phyloP scores from a whole-genome alignment of 30 jellyfish, hydroid and myxozoan genomes.

The Catostylus mosaicus region DNA sequence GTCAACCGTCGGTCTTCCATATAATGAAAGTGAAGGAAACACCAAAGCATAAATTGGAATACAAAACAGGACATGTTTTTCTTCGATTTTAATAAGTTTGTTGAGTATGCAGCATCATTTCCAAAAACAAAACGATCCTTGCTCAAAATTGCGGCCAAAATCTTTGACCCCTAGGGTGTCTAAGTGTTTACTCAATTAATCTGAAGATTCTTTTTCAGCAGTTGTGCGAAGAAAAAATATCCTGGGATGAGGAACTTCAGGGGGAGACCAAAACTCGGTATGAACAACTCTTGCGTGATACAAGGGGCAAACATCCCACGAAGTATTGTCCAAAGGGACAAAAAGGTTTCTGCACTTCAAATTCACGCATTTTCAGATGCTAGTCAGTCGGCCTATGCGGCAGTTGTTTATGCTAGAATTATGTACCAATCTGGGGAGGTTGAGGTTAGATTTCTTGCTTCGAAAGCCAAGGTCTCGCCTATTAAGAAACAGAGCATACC shows the following conservation, averaged over 20 bases:
- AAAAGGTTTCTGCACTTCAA: not conserved
- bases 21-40: not conserved
- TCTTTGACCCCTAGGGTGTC: slow-evolving; percentile 78
- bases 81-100: slow-evolving; percentile 3
- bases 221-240: slow-evolving; percentile 51
- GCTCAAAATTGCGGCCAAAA: slow-evolving; percentile 36
- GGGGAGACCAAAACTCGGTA: slow-evolving; percentile 6
- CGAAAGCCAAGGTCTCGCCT: slow-evolving; percentile 44
- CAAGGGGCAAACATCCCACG: slow-evolving; percentile 4
- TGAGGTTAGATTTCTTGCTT: not conserved
- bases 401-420: slow-evolving; percentile 26
- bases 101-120: slow-evolving; percentile 27
- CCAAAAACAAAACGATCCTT: slow-evolving; percentile 56
- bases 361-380: slow-evolving; percentile 58
- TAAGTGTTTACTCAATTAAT: slow-evolving; percentile 25
- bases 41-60: slow-evolving; percentile 50
- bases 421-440: slow-evolving; percentile 20
- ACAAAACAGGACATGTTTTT: slow-evolving; percentile 10
- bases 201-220: slow-evolving; percentile 49
- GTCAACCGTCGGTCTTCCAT: not conserved
- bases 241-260: slow-evolving; percentile 55
- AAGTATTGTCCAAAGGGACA: not conserved
- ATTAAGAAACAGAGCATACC: slow-evolving; percentile 32
- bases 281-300: not conserved
- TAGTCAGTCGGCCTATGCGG: slow-evolving; percentile 40